Conservation (phyloP, 2,113 vertebrate species). For the Nothoprocta pentlandii region DNA sequence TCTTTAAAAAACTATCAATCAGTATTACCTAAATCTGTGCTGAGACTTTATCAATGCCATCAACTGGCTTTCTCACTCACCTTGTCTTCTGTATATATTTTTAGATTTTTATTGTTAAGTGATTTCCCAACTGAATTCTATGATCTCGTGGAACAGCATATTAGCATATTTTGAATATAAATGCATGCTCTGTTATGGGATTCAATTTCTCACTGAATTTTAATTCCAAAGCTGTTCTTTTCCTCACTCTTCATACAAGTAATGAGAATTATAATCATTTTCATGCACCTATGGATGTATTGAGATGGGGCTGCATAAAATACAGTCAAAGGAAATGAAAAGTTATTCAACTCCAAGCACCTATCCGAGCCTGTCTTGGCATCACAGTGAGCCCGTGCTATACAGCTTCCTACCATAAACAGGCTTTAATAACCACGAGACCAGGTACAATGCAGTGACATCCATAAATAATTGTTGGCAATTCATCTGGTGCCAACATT, state of each 20-base stretch:
- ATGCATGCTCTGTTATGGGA: conserved; percentile 47
- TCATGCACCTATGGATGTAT: not conserved
- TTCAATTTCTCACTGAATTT: conserved; percentile 69
- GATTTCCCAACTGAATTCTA: conserved; percentile 61
- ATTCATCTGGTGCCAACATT: not conserved
- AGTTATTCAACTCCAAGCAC: not conserved
- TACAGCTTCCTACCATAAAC: not conserved
- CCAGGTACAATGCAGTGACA: not conserved
- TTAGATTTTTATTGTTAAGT: conserved; percentile 53
- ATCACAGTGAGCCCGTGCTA: not conserved
- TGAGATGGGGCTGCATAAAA: not conserved
- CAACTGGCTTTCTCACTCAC: conserved; percentile 24
- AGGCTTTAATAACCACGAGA: not conserved
- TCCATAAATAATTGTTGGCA: not conserved
- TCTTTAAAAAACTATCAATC: not conserved
- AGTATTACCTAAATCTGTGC: not conserved
- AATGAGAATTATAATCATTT: conserved; percentile 65
- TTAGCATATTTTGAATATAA: conserved; percentile 71
- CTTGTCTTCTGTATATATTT: conserved; percentile 12
- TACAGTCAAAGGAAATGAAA: not conserved
- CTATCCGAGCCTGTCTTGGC: not conserved
- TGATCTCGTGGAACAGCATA: conserved; percentile 12
- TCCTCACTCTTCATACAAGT: conserved; percentile 14
- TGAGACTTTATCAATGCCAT: conserved; percentile 30
- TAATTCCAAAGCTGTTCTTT: conserved; percentile 65